Base-by-base conservation (phyloP, 2,888 invertebrate species). In the Dicyrtoma fusca region DNA sequence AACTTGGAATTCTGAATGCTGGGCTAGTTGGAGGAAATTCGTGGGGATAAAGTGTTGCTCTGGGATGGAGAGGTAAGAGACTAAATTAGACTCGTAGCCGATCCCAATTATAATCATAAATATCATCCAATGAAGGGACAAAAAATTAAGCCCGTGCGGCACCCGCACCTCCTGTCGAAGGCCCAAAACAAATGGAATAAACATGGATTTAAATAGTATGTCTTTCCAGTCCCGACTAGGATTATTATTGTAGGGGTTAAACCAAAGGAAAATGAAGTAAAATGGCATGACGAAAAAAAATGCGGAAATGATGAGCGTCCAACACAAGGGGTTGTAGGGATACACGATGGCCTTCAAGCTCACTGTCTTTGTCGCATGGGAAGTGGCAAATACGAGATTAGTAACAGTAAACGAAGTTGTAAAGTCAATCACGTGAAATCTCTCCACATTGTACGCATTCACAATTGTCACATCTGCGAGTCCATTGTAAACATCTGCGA, bases 31-130 rank as follows among this genome's bases (percentile, higher is more conserved):
- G 13, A 11, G 5, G 34, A 68, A 72, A 26, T 66, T 68, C 21
- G n/a, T 62, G 4, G 72, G 72, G 14, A 66, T 59, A 1, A 4
- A 1, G 26, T 26, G 62, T 1, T 26, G 34, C 23, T 62, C 68
- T 13, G 72, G 72, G 51, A 72, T 62, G 14, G 72, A 59, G n/a
- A 72, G 45, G 51, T 66, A 72, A 34, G 72, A 72, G 13, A 66
- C 66, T n/a, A 72, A 34, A 49, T 72, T 72, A 26, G 49, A 26
- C 59, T 72, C 66, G 53, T 72, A 72, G 19, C 72, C 72, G 10
- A 61, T 66, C 1, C 68, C 72, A 44, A 68, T 68, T 0, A 72
- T n/a, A 3, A 72, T 49, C 17, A 68, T 47, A 26, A 62, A 68
- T 10, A 53, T 19, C 62, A 66, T 66, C 68, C 68, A 72, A 3